Evolutionary conservation across 2,797 vertebrate species (phyloP).

Genomic region (Florisuga fusca): DNA sequence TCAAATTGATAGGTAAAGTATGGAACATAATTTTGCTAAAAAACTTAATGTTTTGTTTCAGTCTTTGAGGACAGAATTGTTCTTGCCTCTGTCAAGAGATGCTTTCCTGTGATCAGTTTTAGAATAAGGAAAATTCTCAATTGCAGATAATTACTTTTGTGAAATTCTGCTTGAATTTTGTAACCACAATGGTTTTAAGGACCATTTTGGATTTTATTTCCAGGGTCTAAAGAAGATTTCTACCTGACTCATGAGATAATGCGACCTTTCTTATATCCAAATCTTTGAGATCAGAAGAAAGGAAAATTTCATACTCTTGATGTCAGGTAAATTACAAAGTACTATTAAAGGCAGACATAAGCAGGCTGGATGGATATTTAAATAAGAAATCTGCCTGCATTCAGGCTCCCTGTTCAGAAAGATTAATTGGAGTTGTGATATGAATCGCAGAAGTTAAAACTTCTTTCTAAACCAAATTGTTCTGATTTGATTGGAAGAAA

Average conservation of each 20-base stretch:
- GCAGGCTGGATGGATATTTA: neutral
- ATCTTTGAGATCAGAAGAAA: conserved; percentile 74
- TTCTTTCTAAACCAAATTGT: neutral
- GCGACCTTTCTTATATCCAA: conserved; percentile 72
- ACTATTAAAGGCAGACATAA: conserved; percentile 21
- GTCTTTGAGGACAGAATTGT: neutral
- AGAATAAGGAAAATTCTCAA: neutral
- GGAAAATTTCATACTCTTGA: conserved; percentile 73
- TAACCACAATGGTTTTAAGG: conserved; percentile 74
- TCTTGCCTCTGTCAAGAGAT: neutral
- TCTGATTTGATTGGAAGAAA: neutral
- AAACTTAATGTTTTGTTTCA: neutral
- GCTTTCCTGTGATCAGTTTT: neutral
- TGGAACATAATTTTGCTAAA: neutral
- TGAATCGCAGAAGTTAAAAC: neutral
- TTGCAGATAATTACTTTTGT: conserved; percentile 22
- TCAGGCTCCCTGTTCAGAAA: neutral
- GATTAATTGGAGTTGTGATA: neutral
- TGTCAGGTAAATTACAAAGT: conserved; percentile 70
- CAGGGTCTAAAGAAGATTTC: conserved; percentile 75
- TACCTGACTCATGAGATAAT: conserved; percentile 73
- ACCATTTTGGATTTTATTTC: conserved; percentile 75
- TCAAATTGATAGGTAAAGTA: neutral
- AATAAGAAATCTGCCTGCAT: neutral
- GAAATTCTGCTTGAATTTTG: conserved; percentile 63